phyloP scores from a whole-genome alignment of 2,113 vertebrate genomes.

The Oreochromis aureus region DNA sequence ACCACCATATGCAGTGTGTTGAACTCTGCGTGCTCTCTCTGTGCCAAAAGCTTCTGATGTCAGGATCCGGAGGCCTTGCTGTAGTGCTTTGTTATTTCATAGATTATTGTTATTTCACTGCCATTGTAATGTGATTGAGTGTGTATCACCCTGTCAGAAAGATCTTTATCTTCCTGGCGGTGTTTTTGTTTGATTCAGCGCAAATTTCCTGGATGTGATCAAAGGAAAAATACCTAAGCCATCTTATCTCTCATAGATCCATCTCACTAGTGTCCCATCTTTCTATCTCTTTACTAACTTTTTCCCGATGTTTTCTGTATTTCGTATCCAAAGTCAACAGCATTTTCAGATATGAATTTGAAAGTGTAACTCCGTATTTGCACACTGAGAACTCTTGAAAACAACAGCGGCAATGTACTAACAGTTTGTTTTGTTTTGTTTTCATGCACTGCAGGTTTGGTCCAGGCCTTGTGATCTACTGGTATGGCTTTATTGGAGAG shows the following conservation, averaged over 20 bases:
- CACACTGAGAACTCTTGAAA: neutral
- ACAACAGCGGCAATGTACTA: neutral
- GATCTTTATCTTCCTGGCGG: constrained; percentile 53
- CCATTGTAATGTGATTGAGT: constrained; percentile 66
- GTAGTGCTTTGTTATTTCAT: constrained; percentile 55
- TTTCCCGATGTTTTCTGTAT: neutral
- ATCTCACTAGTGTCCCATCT: constrained; percentile 2
- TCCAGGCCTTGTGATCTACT: constrained; percentile 96
- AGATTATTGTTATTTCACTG: constrained; percentile 62
- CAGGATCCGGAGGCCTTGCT: constrained; percentile 35
- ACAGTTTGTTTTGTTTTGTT: neutral
- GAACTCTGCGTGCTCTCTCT: constrained; percentile 39
- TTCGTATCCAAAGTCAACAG: constrained; percentile 11
- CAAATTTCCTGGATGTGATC: constrained; percentile 67
- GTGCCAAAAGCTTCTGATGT: constrained; percentile 34
- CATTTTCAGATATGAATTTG: neutral
- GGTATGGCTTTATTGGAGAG: constrained; percentile 95
- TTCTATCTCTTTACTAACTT: neutral
- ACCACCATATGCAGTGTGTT: constrained; percentile 31
- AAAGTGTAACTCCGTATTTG: neutral
- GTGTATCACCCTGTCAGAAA: constrained; percentile 52
- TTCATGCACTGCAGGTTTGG: constrained; percentile 81
- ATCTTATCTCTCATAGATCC: constrained; percentile 23
- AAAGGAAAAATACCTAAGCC: constrained; percentile 40
- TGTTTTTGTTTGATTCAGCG: constrained; percentile 56